These are phyloP conservation scores for Drosophila grimshawi DNA, from an alignment of 1,140 invertebrate species.

Conservation along the genomic window DNA sequence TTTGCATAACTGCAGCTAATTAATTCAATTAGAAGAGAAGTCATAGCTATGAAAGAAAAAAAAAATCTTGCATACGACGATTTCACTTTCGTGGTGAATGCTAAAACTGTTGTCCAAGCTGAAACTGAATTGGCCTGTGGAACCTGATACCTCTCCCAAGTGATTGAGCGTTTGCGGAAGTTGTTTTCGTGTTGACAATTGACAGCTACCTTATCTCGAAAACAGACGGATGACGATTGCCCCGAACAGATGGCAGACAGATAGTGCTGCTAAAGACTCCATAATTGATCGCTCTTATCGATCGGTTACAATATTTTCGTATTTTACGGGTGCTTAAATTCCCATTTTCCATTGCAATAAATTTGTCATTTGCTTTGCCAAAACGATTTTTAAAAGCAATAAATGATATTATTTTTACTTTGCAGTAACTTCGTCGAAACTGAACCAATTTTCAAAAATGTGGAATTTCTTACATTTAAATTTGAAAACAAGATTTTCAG, in stretches of 20 bases:
- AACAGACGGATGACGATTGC: constrained; percentile 44
- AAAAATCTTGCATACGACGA: constrained; percentile 19
- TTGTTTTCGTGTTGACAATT: constrained; percentile 70
- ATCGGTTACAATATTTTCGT: neutral
- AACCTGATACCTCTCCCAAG: constrained; percentile 19
- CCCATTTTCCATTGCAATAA: too few relatives aligned
- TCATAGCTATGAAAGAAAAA: constrained; percentile 35
- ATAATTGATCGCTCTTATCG: neutral
- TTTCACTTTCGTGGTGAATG: constrained; percentile 57
- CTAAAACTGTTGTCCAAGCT: neutral
- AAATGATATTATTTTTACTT: too few relatives aligned
- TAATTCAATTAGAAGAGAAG: constrained; percentile 71
- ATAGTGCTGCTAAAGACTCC: neutral
- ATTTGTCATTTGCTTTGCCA: too few relatives aligned
- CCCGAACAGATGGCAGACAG: constrained; percentile 16
- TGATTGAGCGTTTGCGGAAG: constrained; percentile 79
- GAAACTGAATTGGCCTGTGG: neutral
- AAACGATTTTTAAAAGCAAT: too few relatives aligned
- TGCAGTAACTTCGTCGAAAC: too few relatives aligned
- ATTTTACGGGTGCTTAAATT: too few relatives aligned
- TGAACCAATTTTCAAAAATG: too few relatives aligned
- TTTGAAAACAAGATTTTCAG: too few relatives aligned
- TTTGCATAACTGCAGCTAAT: constrained; percentile 73
- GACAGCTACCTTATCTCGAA: constrained; percentile 61
- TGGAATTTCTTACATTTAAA: too few relatives aligned